Evolutionary conservation across 2,113 vertebrate species (phyloP), one percentile per base, ranked within the genome.

Genomic region (Sardina pilchardus): DNA sequence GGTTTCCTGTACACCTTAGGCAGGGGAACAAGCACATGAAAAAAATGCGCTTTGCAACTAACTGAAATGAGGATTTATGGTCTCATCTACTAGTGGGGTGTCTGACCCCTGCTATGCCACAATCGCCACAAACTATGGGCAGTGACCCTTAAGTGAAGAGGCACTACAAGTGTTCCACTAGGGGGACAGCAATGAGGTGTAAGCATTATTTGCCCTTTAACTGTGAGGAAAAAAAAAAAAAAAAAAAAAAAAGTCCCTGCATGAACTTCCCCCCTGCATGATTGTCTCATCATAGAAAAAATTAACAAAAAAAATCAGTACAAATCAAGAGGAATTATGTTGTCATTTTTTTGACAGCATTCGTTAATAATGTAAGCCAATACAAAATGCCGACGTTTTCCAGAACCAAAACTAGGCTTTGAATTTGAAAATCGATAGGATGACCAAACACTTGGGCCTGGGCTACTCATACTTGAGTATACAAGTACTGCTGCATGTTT

Each of bases 401-500:
- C 6, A 63, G 24, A n/a, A 63, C 1, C 8, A 2, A 63, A 63
- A 24, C 59, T 24, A 63, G 9, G 4, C 53, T 21, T 63, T n/a
- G 5, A 9, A n/a, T 63, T 63, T 63, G n/a, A 63, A 63, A 26
- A 63, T 14, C n/a, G 30, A 71, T 30, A 71, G 34, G 12, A 53
- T 17, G 50, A 53, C 48, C 48, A 10, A 10, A 71, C 9, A 8
- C 2, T 8, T 30, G 63, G 14, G 63, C 26, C 9, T 26, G 7
- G 7, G 30, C 26, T 71, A 71, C 63, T 71, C 63, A 71, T 34
- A 53, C 63, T 71, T 34, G n/a, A 53, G 50, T 53, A 53, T 53
- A 50, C 7, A 26, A 87, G 80, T 85, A 81, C 83, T 67, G 87
- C 90, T 86, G 83, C 87, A 89, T 88, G 82, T 86, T 89, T 86